Evolutionary conservation across 1,140 invertebrate genomes (phyloP).

Genomic region (Drosophila simulans): DNA sequence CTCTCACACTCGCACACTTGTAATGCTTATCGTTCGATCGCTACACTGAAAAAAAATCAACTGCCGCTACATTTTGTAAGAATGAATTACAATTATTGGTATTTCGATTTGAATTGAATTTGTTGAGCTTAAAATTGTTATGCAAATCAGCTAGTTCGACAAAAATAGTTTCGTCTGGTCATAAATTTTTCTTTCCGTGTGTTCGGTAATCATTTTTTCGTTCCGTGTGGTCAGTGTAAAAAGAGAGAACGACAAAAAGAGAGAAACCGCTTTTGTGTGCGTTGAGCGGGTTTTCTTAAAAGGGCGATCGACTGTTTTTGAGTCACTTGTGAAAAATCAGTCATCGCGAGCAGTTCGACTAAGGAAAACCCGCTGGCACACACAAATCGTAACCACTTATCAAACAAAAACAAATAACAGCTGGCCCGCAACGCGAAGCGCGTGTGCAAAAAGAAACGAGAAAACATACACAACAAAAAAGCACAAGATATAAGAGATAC

Average conservation of each 20-base stretch:
- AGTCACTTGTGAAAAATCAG: slow-evolving; percentile 65
- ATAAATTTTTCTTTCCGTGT: too few species aligned
- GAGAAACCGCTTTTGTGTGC: slow-evolving; percentile 47
- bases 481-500: slow-evolving; percentile 34
- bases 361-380: slow-evolving; percentile 16
- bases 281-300: slow-evolving; percentile 69
- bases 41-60: neutral
- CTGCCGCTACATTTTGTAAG: too few species aligned
- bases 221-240: slow-evolving; percentile 34
- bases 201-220: neutral
- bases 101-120: too few species aligned
- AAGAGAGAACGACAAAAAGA: slow-evolving; percentile 25
- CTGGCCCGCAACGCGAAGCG: slow-evolving; percentile 62
- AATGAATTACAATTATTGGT: too few species aligned
- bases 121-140: too few species aligned
- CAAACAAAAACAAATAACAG: slow-evolving; percentile 72
- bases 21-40: slow-evolving; percentile 61
- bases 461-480: slow-evolving; percentile 40
- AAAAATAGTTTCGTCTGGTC: too few species aligned
- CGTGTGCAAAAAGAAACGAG: slow-evolving; percentile 68
- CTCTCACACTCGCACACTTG: slow-evolving; percentile 18
- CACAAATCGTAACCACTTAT: slow-evolving; percentile 16
- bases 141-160: too few species aligned
- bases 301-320: slow-evolving; percentile 57
- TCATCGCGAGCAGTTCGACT: slow-evolving; percentile 54